These are phyloP conservation scores for Megalonaias nervosa DNA, from an alignment of 1,140 invertebrate species.

Conservation along the genomic window DNA sequence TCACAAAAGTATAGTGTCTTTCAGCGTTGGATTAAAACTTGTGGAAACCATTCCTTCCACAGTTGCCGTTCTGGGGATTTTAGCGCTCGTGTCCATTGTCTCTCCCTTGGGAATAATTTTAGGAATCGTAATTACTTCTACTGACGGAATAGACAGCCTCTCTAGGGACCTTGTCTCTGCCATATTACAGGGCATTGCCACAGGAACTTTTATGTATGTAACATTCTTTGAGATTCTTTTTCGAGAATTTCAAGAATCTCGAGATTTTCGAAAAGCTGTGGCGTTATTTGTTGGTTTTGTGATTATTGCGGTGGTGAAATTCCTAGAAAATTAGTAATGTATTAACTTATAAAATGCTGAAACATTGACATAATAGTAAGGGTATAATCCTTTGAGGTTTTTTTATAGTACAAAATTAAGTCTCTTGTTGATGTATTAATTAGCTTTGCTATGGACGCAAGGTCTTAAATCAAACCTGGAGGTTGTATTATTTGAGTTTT, in stretches of 20 bases:
- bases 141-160: conserved; percentile 15
- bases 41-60: conserved; percentile 76
- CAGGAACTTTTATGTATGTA: conserved; percentile 92
- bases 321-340: too few relatives aligned
- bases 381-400: too few relatives aligned
- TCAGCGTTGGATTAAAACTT: conserved; percentile 81
- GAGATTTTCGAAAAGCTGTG: too few relatives aligned
- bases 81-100: conserved; percentile 77
- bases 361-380: too few relatives aligned
- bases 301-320: too few relatives aligned
- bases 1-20: conserved; percentile 85
- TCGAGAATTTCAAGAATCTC: conserved; percentile 58
- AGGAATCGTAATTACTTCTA: conserved; percentile 73
- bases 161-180: conserved; percentile 68
- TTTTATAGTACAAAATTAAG: too few relatives aligned
- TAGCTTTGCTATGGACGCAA: too few relatives aligned
- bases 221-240: conserved; percentile 91
- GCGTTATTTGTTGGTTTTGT: too few relatives aligned
- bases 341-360: too few relatives aligned
- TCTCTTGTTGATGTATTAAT: too few relatives aligned
- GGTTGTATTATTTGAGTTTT: too few relatives aligned
- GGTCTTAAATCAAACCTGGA: too few relatives aligned
- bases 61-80: conserved; percentile 54
- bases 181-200: conserved; percentile 79
- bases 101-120: conserved; percentile 78